Base-by-base conservation (phyloP, 1,140 invertebrate species). In the Macrobrachium rosenbergii region DNA sequence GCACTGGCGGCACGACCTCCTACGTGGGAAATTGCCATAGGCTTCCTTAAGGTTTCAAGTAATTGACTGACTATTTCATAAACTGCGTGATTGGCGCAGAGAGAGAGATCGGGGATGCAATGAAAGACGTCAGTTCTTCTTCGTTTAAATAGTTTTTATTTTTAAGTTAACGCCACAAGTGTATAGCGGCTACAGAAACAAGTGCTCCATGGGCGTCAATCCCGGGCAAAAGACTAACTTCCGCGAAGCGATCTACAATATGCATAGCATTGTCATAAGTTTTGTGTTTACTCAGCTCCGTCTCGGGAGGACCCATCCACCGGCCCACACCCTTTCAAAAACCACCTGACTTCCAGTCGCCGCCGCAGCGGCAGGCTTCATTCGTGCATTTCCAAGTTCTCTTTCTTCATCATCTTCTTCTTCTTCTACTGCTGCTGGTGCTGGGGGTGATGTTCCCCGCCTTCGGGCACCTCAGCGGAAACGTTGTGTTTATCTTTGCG, bases 401-500 rank as follows among this genome's bases (percentile, higher is more conserved):
- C 3, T 3, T 37, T 3, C 28, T 37, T 3, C 28, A 2, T 37
- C 28, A 1, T 37, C 28, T 37, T 37, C 28, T n/a, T 37, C 28
- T 37, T 37, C 28, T 37, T 37, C 28, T 37, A 2, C 28, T 37
- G 6, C 52, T 52, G 12, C 52, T 52, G 52, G 52, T 52, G 52
- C 19, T 14, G 43, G 37, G 3, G 59, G 12, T n/a, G 78, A 14
- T 87, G 76, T 72, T 81, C 78, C 85, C 81, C 85, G 67, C 78
- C 81, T 52, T 87, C 85, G 2, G 85, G 17, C 19, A 37, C 45
- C 28, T 87, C 85, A 14, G 63, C 58, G 2, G 85, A 60, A 12
- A 60, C 37, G 67, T 58, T 80, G 64, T 80, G 69, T 75, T 87
- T 87, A 67, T 87, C 85, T 62, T 87, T 87, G 67, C 85, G 85